Base-by-base conservation (phyloP, 1,140 invertebrate genomes). In the Bicyclus anynana region DNA sequence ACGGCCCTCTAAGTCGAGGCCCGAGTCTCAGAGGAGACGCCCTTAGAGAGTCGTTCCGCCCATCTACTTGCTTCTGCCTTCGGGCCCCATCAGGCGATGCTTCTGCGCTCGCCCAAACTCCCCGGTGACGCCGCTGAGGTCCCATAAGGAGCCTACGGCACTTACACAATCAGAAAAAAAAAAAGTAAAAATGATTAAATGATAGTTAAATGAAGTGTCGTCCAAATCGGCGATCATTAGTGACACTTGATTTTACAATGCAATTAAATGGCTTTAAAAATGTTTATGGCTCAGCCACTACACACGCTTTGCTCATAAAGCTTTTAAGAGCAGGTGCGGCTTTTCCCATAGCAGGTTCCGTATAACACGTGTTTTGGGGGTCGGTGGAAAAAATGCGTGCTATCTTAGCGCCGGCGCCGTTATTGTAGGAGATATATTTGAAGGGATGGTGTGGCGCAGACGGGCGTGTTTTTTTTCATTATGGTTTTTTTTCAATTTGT, bases 381-480 rank as follows among this genome's bases (percentile, higher is more conserved):
- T 72, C 74, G 67, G 71, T 79, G n/a, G 10, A 7, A 33, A 33
- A 10, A 33, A 12, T 3, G 7, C 29, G 20, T 2, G 72, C 72
- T 74, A 77, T 81, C 72, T 62, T 70, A 79, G 82, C 80, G 82
- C 80, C 82, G 75, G 82, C 80, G 82, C 72, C 74, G 69, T 66
- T 23, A 23, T 23, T 54, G 54, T 59, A 54, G 62, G 58, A 64
- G 40, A 44, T 17, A 44, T 44, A 20, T 44, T 42, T 56, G 56
- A 44, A 59, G 72, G 72, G 77, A 67, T 74, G 74, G 16, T 27
- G 4, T 2, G 4, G 12, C 1, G 48, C 27, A 71, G 53, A 72
- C 66, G 16, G 20, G 67, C 74, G 57, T 42, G n/a, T n/a, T n/a
- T 56, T 67, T 23, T 35, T 56, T 60, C 50, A 49, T 44, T 33